Evolutionary conservation across 2,888 invertebrate genomes (phyloP).

Genomic region (Agrypnus murinus): DNA sequence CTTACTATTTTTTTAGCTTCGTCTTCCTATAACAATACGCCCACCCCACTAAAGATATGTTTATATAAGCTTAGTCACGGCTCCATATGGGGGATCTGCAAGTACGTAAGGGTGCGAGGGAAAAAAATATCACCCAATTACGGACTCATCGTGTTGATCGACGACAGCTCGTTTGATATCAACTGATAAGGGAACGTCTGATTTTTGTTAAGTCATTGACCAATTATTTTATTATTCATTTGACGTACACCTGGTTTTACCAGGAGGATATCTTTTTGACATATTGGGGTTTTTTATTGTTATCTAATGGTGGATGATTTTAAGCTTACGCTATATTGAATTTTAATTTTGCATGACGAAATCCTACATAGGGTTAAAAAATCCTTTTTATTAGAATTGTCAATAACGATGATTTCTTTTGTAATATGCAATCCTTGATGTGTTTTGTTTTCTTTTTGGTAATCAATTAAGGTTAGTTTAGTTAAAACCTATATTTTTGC

Average conservation of each 20-base stretch:
- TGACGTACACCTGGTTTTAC: conserved; percentile 52
- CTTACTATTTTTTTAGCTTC: conserved; percentile 36
- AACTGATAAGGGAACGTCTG: conserved; percentile 63
- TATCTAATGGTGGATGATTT: conserved; percentile 32
- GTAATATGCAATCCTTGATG: too few relatives aligned
- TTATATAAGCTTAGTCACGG: conserved; percentile 66
- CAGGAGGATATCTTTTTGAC: conserved; percentile 42
- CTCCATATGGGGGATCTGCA: conserved; percentile 56
- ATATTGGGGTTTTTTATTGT: conserved; percentile 36
- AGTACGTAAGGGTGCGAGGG: conserved; percentile 49
- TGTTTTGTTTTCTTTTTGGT: too few relatives aligned
- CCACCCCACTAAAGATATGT: conserved; percentile 46
- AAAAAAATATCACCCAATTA: conserved; percentile 66
- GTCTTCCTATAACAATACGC: conserved; percentile 28
- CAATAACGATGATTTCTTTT: too few relatives aligned
- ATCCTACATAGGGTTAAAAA: not conserved
- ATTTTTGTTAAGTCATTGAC: conserved; percentile 68
- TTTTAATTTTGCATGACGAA: conserved; percentile 27
- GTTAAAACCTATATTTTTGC: too few relatives aligned
- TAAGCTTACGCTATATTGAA: conserved; percentile 38
- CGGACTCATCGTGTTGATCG: conserved; percentile 66
- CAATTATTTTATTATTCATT: conserved; percentile 63
- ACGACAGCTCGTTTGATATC: conserved; percentile 65
- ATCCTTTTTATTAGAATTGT: too few relatives aligned
- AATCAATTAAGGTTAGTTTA: too few relatives aligned